phyloP scores from a whole-genome alignment of 2,888 invertebrate species.

The Prenolepis imparis region DNA sequence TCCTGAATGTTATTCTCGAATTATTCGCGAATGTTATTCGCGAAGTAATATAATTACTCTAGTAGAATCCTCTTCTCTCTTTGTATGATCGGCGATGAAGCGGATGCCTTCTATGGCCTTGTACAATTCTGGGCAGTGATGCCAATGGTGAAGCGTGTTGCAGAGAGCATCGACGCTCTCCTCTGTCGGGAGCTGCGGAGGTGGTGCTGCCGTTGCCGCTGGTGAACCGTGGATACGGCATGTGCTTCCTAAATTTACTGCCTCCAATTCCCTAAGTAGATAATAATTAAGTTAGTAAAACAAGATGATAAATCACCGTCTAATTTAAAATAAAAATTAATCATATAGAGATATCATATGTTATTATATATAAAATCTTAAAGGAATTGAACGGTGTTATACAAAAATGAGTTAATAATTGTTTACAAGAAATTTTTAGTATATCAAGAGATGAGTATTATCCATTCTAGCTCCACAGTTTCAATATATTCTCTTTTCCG shows the following conservation, averaged over 20 bases:
- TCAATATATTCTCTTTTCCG: neutral
- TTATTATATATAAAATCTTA: neutral
- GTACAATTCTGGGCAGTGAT: conserved; percentile 96
- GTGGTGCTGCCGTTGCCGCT: conserved; percentile 87
- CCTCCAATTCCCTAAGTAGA: conserved; percentile 87
- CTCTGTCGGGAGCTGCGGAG: conserved; percentile 83
- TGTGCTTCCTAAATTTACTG: conserved; percentile 87
- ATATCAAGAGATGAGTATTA: neutral
- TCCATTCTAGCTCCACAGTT: neutral
- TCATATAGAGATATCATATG: neutral
- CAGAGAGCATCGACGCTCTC: conserved; percentile 88
- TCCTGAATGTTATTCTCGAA: too few species aligned
- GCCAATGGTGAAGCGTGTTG: conserved; percentile 92
- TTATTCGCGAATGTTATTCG: too few species aligned
- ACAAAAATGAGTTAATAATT: neutral
- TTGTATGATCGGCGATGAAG: conserved; percentile 97
- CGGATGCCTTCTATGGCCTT: conserved; percentile 97
- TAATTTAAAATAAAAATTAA: neutral
- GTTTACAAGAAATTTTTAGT: neutral
- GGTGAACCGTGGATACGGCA: conserved; percentile 89
- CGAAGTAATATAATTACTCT: conserved; percentile 88
- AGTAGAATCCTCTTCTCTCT: conserved; percentile 96
- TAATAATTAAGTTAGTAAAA: neutral
- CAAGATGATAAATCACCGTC: too few species aligned
- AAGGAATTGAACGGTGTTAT: neutral